These are phyloP conservation scores for Hippopotamus amphibius DNA, from an alignment of 2,113 vertebrate species.

Conservation along the genomic window DNA sequence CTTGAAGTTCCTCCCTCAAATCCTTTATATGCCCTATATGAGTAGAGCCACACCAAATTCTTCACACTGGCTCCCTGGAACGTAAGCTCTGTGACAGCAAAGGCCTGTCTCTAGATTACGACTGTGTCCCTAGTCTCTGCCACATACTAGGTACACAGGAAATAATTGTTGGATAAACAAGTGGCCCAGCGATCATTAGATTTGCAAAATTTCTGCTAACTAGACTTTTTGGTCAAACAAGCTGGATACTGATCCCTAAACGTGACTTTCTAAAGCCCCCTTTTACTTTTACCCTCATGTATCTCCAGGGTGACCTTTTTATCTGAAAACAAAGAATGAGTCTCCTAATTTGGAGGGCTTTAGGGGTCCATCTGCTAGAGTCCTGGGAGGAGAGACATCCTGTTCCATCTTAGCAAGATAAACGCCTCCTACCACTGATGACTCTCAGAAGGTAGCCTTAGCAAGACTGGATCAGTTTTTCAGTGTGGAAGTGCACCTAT, in stretches of 20 bases:
- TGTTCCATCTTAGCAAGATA: neutral
- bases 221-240: neutral
- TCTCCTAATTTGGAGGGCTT: conserved; percentile 52
- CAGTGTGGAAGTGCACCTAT: conserved; percentile 20
- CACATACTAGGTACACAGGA: neutral
- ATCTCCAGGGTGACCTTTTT: neutral
- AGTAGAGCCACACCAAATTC: neutral
- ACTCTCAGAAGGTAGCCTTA: neutral
- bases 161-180: neutral
- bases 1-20: neutral
- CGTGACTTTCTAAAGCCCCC: neutral
- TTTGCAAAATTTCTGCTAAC: neutral
- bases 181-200: neutral
- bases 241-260: neutral
- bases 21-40: neutral
- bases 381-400: neutral
- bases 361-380: neutral
- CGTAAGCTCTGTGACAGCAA: neutral
- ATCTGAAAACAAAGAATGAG: conserved; percentile 8
- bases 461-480: conserved; percentile 45
- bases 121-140: neutral
- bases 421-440: neutral
- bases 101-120: neutral
- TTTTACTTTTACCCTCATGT: neutral
- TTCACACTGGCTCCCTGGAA: neutral